Evolutionary conservation across 1,140 invertebrate species (phyloP).

Genomic region (Colletes gigas): DNA sequence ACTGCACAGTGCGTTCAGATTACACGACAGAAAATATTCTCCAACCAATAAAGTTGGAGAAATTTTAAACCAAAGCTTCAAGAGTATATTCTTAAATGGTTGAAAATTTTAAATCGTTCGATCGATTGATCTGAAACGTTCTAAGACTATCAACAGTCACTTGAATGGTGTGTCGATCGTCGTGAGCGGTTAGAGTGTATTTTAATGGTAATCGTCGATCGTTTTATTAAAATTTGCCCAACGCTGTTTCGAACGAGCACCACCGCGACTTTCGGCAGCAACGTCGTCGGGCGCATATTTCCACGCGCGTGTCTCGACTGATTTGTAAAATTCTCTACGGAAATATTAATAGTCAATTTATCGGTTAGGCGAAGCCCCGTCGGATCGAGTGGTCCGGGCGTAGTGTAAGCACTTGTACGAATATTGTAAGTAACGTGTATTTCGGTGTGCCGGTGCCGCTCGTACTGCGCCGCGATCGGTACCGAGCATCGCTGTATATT

Average conservation of each 20-base stretch:
- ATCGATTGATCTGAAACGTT: too few species aligned
- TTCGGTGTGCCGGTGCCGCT: constrained; percentile 52
- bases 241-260: too few species aligned
- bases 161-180: too few species aligned
- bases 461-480: constrained; percentile 37
- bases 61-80: too few species aligned
- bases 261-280: not conserved
- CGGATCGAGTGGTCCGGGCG: constrained; percentile 27
- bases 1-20: too few species aligned
- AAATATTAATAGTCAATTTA: constrained; percentile 81
- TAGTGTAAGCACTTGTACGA: constrained; percentile 68
- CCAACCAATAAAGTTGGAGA: too few species aligned
- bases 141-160: too few species aligned
- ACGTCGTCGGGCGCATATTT: constrained; percentile 20
- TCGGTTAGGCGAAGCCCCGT: constrained; percentile 70
- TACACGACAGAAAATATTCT: too few species aligned
- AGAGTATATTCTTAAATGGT: too few species aligned
- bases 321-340: constrained; percentile 79
- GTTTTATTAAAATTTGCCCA: too few species aligned
- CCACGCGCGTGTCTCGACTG: constrained; percentile 69
- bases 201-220: not conserved
- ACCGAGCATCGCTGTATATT: constrained; percentile 71
- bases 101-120: too few species aligned
- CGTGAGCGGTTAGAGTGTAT: too few species aligned
- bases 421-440: constrained; percentile 67